Evolutionary conservation across 37 sponge, comb jelly and placozoan species (phyloP), one percentile per base, ranked within the genome.

Genomic region (Oscarella lobularis): DNA sequence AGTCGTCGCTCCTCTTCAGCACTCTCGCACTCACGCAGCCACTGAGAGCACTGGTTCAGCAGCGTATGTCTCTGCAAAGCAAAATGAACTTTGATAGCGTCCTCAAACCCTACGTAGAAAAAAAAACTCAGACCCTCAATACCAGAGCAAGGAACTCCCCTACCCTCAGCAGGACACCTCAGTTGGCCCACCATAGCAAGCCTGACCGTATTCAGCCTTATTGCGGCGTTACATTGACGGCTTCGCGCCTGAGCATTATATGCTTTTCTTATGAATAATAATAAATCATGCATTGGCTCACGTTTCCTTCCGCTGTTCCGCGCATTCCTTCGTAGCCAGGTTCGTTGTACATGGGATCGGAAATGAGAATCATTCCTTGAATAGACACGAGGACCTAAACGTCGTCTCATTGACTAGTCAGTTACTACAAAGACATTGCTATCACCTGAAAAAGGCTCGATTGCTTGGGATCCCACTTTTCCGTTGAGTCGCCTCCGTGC

Each of bases 321-420:
- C 74, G 70, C 41, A 93, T 84, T 38, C 82, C 69, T 66, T 86
- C 87, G 68, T 93, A 93, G 38, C 94, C 90, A n/a, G 94, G 94
- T 76, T 93, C 94, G 75, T 93, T 93, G 78, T 84, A 93, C 75
- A 89, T 89, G 4, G 94, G 94, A 40, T 93, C 94, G 1, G 90
- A 80, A 35, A 89, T 93, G 31, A 93, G 37, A 34, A 93, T 93
- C 76, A 93, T 81, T 3, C 89, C 87, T 67, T 93, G 94, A 35
- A 93, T 86, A 4, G 94, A 88, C 32, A 93, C 74, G 33, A 93
- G 67, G 39, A 93, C 93, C 91, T 90, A 76, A 68, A 68, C 29
- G 6, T 68, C 71, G 6, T 14, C 29, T 41, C 27, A 41, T 33
- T 4, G 36, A 31, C 48, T 30, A 40, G n/a, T 34, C 5, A 34